phyloP scores from a whole-genome alignment of 2,888 invertebrate genomes.

The Diaphora mendica region DNA sequence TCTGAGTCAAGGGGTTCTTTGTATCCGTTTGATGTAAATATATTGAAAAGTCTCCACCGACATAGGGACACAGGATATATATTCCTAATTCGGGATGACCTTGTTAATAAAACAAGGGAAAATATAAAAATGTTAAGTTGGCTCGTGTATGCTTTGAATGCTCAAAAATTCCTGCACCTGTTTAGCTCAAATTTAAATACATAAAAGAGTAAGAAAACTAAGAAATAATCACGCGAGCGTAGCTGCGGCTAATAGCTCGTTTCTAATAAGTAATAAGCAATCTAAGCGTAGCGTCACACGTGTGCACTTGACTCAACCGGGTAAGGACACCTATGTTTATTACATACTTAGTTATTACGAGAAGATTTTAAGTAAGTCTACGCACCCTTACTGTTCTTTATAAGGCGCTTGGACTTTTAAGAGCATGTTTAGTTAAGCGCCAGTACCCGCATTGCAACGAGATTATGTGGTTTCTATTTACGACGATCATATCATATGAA shows the following conservation, averaged over 20 bases:
- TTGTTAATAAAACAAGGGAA: too few species aligned
- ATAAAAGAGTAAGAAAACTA: not conserved
- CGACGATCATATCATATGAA: not conserved
- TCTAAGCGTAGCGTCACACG: not conserved
- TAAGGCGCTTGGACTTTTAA: slow-evolving; percentile 38
- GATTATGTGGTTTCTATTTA: slow-evolving; percentile 14
- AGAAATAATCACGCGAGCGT: not conserved
- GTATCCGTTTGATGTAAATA: too few species aligned
- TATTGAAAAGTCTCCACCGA: too few species aligned
- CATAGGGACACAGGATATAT: too few species aligned
- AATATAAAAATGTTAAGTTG: too few species aligned
- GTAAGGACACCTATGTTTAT: slow-evolving; percentile 24
- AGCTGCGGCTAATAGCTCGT: not conserved
- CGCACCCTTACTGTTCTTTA: slow-evolving; percentile 31
- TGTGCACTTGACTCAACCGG: slow-evolving; percentile 16
- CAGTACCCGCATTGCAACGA: slow-evolving; percentile 38
- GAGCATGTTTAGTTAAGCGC: slow-evolving; percentile 42
- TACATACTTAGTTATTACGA: slow-evolving; percentile 31
- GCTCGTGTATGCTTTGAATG: too few species aligned
- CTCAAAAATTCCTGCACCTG: too few species aligned
- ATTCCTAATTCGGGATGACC: too few species aligned
- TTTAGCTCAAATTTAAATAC: too few species aligned
- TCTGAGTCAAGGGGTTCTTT: too few species aligned
- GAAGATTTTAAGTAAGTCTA: slow-evolving; percentile 34
- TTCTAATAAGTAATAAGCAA: not conserved